Evolutionary conservation across 2,113 vertebrate species (phyloP).

Genomic region (Eupsittula cactorum): DNA sequence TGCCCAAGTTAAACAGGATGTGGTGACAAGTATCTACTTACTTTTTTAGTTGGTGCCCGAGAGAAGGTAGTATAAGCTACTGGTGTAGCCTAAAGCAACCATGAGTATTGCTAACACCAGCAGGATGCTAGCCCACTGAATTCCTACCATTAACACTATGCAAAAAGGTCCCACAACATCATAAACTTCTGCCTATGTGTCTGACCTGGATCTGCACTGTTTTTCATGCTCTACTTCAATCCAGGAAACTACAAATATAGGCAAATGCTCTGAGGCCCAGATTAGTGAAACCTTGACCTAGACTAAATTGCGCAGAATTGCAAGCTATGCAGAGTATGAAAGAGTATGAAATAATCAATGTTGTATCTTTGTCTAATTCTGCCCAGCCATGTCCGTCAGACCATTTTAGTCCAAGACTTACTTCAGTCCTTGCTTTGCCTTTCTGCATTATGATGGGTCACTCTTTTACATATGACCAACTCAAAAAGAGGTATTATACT

Average conservation of each 20-base stretch:
- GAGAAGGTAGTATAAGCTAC: neutral
- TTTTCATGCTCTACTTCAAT: neutral
- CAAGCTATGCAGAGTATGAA: neutral
- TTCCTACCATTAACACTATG: neutral
- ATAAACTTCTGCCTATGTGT: neutral
- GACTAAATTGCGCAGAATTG: neutral
- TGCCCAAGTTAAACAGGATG: neutral
- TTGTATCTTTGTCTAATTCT: neutral
- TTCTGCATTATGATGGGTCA: neutral
- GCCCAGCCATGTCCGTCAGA: neutral
- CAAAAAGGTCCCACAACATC: neutral
- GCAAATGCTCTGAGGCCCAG: neutral
- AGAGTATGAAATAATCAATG: neutral
- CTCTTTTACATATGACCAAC: neutral
- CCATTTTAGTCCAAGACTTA: neutral
- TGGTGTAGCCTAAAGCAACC: neutral
- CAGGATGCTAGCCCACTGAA: neutral
- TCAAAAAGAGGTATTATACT: neutral
- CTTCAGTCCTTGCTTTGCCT: neutral
- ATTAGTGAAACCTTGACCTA: neutral
- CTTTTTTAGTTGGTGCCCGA: neutral
- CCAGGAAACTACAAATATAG: neutral
- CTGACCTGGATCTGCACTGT: neutral
- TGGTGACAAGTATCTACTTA: neutral
- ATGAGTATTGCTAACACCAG: neutral